phyloP scores from a whole-genome alignment of 2,113 vertebrate genomes.

The Macquaria ambigua region DNA sequence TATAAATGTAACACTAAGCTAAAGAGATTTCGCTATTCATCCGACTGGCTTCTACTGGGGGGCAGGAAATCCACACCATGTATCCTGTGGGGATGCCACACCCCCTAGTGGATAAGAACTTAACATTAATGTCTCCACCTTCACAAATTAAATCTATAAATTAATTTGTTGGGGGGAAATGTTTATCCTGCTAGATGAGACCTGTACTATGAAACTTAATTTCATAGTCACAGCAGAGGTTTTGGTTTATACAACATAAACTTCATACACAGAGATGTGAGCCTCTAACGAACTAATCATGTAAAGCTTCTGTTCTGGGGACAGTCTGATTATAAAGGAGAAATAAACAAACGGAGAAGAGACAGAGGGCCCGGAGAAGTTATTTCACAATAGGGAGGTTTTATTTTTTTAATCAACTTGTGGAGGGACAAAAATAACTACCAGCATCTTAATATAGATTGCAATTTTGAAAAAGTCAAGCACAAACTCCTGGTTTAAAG shows the following conservation, averaged over 20 bases:
- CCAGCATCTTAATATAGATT: not conserved
- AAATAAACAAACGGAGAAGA: not conserved
- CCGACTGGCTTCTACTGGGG: not conserved
- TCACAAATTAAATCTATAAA: not conserved
- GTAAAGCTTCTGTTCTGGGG: not conserved
- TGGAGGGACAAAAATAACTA: not conserved
- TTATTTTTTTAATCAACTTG: not conserved
- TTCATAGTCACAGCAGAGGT: not conserved
- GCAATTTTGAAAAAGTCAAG: not conserved
- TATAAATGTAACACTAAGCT: not conserved
- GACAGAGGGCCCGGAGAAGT: not conserved
- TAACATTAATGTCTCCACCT: not conserved
- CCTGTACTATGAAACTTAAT: not conserved
- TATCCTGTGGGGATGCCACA: constrained; percentile 29
- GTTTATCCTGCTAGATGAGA: not conserved
- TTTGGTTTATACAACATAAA: not conserved
- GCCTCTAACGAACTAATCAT: not conserved
- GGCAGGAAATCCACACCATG: not conserved
- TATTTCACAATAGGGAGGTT: constrained; percentile 1
- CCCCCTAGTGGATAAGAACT: constrained; percentile 54
- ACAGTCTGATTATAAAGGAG: not conserved
- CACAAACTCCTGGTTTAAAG: not conserved
- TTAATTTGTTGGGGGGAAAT: not conserved
- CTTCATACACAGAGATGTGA: not conserved
- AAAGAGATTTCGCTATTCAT: not conserved